Evolutionary conservation across 2,888 invertebrate genomes (phyloP).

Genomic region (Mactromeris polynyma): DNA sequence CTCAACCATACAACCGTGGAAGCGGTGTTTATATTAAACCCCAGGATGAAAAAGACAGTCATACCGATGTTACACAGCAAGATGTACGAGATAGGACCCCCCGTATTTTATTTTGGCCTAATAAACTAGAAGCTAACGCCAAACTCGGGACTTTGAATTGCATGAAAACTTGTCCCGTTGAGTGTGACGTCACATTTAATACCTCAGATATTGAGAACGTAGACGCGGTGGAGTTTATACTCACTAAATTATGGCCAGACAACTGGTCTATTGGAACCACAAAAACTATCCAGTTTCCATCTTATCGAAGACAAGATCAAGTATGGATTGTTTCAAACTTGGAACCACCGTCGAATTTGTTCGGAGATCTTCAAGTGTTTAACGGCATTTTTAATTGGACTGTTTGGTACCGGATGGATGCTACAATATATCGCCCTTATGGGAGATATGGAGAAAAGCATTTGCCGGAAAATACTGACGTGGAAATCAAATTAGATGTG

Average conservation of each 20-base stretch:
- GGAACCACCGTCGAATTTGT: constrained; percentile 75
- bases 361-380: constrained; percentile 45
- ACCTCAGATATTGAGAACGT: constrained; percentile 44
- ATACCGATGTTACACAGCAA: too few species aligned
- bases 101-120: too few species aligned
- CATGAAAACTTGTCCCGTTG: constrained; percentile 16
- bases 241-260: constrained; percentile 35
- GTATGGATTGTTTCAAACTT: constrained; percentile 74
- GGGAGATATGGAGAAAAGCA: too few species aligned
- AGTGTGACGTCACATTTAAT: constrained; percentile 44
- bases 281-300: constrained; percentile 59
- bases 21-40: too few species aligned
- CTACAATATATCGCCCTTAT: constrained; percentile 34
- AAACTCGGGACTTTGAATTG: too few species aligned
- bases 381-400: constrained; percentile 67
- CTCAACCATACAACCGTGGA: too few species aligned
- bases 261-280: constrained; percentile 41
- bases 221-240: constrained; percentile 57
- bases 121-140: too few species aligned
- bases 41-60: too few species aligned
- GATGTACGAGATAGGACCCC: too few species aligned
- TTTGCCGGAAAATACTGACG: neutral
- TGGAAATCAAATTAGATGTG: constrained; percentile 38
- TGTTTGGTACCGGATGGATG: constrained; percentile 49
- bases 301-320: constrained; percentile 67